These are phyloP conservation scores for Melopsittacus undulatus DNA, from an alignment of 2,797 vertebrate genomes.

Conservation along the genomic window DNA sequence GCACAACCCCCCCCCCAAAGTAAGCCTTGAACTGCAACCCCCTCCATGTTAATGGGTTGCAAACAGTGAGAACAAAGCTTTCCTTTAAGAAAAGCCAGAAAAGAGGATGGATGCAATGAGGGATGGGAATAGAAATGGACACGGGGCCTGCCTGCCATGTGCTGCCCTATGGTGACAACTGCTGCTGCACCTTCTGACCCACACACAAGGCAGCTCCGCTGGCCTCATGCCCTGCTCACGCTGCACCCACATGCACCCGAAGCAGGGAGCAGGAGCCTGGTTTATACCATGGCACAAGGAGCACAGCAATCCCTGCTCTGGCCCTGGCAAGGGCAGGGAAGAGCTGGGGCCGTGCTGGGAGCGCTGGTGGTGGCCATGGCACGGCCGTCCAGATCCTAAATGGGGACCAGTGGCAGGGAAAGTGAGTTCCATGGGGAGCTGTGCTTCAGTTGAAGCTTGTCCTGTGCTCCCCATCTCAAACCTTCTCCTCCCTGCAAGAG, in stretches of 20 bases:
- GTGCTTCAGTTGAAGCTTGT: not conserved
- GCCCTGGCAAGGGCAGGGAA: not conserved
- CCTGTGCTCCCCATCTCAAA: not conserved
- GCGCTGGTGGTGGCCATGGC: not conserved
- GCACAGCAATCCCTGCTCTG: not conserved
- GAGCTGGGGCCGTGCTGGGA: not conserved
- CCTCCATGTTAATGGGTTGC: not conserved
- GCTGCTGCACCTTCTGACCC: not conserved
- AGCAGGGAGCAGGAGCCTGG: rapidly evolving
- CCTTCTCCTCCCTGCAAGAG: not conserved
- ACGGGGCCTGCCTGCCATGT: not conserved
- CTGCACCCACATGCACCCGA: not conserved
- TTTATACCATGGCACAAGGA: not conserved
- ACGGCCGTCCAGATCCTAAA: not conserved
- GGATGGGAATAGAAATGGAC: not conserved
- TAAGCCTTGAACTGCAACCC: not conserved
- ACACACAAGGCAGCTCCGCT: not conserved
- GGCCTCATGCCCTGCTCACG: not conserved
- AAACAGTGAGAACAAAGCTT: not conserved
- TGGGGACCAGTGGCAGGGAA: not conserved
- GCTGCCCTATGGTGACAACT: not conserved
- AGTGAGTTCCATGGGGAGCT: not conserved
- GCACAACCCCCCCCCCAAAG: not conserved
- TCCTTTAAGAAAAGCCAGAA: not conserved
- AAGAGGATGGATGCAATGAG: not conserved